Evolutionary conservation across 2,797 vertebrate species (phyloP).

Genomic region (Epinephelus malabaricus): DNA sequence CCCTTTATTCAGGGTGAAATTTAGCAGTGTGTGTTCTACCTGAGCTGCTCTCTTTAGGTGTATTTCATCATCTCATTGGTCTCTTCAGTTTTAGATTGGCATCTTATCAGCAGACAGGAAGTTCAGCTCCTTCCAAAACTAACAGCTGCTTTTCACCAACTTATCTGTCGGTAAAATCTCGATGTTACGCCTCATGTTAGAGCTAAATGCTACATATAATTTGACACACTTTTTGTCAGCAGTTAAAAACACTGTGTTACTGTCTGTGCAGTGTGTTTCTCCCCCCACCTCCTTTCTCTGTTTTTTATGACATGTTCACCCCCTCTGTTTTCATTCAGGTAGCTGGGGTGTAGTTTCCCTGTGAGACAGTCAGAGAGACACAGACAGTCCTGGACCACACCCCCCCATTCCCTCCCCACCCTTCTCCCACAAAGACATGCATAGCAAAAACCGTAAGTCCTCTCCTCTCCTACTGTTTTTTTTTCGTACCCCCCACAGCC

Average conservation of each 20-base stretch:
- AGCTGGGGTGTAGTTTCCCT: conserved; percentile 84
- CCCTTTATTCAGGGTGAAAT: background rate
- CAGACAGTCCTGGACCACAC: conserved; percentile 78
- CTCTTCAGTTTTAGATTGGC: conserved; percentile 6
- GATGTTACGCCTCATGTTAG: background rate
- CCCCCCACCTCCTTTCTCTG: conserved; percentile 25
- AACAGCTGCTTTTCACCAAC: conserved; percentile 22
- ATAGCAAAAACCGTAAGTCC: conserved; percentile 89
- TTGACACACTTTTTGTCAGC: background rate
- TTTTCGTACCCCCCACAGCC: background rate
- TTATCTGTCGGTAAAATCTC: conserved; percentile 1
- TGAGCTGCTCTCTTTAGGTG: background rate
- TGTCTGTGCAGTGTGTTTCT: conserved; percentile 23
- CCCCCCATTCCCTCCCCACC: conserved; percentile 62
- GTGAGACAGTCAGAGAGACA: conserved; percentile 82
- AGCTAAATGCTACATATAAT: background rate
- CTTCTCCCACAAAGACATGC: conserved; percentile 84
- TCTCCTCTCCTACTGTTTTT: conserved; percentile 45
- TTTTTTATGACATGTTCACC: conserved; percentile 57
- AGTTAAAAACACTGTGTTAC: background rate
- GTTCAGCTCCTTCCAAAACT: conserved; percentile 14
- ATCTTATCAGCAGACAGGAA: conserved; percentile 38
- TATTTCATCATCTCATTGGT: conserved; percentile 8
- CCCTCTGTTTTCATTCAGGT: conserved; percentile 81
- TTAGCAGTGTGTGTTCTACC: background rate